Percentiles rank a stretch among this genome's conserved stretches.
Evolutionary conservation across 1,140 invertebrate species (phyloP).

Genomic region (Proctacanthus coquilletti): DNA sequence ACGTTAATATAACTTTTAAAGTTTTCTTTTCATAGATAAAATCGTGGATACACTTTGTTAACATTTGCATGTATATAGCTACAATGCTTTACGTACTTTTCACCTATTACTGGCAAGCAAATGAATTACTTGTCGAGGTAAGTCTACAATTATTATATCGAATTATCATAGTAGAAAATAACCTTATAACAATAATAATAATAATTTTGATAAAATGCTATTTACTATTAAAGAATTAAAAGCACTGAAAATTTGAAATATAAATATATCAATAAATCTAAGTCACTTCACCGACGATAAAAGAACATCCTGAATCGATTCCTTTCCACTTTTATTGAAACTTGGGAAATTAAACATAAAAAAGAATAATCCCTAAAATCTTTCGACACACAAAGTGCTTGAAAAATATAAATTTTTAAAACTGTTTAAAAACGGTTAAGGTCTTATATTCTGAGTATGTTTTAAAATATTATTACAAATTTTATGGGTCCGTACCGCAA

Average conservation of each 20-base stretch:
- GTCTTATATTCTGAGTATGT: no score
- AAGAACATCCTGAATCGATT: no score
- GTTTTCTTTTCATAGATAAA: constrained; percentile 5
- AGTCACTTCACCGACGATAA: constrained; percentile 13
- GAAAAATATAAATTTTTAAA: no score
- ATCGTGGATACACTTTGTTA: constrained; percentile 5
- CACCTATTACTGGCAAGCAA: constrained; percentile 24
- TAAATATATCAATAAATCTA: constrained; percentile 14
- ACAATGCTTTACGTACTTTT: constrained; percentile 25
- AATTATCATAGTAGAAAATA: background rate
- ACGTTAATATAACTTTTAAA: background rate
- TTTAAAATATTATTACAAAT: no score
- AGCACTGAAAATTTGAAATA: constrained; percentile 1
- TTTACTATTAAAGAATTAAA: constrained; percentile 14
- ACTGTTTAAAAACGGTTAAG: no score
- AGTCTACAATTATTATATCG: background rate
- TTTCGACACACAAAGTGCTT: no score
- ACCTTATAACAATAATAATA: background rate
- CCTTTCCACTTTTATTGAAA: no score
- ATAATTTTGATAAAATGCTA: background rate
- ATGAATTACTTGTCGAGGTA: constrained; percentile 21
- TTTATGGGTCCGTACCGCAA: no score
- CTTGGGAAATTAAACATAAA: no score
- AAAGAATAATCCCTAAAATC: no score
- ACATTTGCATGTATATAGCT: constrained; percentile 17